Evolutionary conservation across 2,113 vertebrate genomes (phyloP), one percentile per base, ranked within the genome.

Genomic region (Trichechus manatus): DNA sequence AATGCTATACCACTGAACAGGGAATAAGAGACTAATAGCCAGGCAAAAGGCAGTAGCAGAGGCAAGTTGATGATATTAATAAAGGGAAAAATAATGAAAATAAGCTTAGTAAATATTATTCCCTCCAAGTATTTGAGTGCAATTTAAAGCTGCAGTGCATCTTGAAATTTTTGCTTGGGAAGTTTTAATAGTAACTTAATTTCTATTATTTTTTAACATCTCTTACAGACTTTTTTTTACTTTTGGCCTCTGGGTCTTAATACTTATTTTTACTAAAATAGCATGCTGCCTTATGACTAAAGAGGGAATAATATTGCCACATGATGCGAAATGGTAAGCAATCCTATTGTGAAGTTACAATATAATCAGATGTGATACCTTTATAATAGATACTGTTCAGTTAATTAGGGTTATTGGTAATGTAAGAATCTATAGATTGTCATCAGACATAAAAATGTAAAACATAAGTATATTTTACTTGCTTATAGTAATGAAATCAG

Each of bases 1-100:
- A 98, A 97, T 98, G 97, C 84, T 97, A 88, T 94, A 50, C 68
- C 89, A 80, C 56, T 97, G 81, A 96, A 91, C 92, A 97, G 98
- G 95, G 92, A 86, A 86, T 89, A 63, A 56, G 94, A 95, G 61
- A 36, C 87, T 98, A 81, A 66, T 25, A 63, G 82, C 56, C 87
- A 84, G 19, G 59, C 74, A 83, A 42, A 50, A 88, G 63, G 33
- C 70, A 29, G 70, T 36, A 81, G 70, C 72, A 72, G 83, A 42
- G 56, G 77, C 89, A 36, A 84, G 42, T 92, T 83, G 66, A 94
- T 42, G 77, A 83, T 75, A 44, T 66, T 88, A 89, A 93, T 88
- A 39, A 97, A 82, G 97, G 97, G 74, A 77, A 39, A 77, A 93
- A 66, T 72, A 97, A 78, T 59, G 14, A 93, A 96, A 80, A 95